Conservation (phyloP, 2,797 vertebrate species). For the Peromyscus aztecus region DNA sequence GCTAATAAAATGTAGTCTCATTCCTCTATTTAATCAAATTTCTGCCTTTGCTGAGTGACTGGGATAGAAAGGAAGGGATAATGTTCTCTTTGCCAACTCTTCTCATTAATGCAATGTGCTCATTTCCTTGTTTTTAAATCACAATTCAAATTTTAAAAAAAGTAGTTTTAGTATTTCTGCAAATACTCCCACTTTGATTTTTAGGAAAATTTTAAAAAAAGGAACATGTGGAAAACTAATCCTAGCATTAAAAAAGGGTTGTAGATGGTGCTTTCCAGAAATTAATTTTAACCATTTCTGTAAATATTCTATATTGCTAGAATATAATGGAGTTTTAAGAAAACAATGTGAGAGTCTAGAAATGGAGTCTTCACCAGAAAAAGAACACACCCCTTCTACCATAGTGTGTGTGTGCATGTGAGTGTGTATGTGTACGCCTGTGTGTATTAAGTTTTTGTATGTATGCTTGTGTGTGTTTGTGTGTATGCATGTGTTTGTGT, state of each 20-base stretch:
- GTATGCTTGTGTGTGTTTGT: neutral
- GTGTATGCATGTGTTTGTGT: neutral
- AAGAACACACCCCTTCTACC: slow-evolving; percentile 46
- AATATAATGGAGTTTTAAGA: slow-evolving; percentile 70
- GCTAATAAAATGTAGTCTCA: slow-evolving; percentile 46
- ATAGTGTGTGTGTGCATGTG: neutral
- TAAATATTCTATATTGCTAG: slow-evolving; percentile 84
- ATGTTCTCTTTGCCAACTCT: slow-evolving; percentile 82
- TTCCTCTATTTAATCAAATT: slow-evolving; percentile 81
- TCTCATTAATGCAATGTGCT: slow-evolving; percentile 81
- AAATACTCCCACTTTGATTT: slow-evolving; percentile 63
- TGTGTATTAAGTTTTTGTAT: neutral
- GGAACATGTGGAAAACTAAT: slow-evolving; percentile 66
- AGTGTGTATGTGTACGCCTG: neutral
- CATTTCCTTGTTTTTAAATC: slow-evolving; percentile 80
- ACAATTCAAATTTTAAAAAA: slow-evolving; percentile 79
- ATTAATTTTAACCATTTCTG: slow-evolving; percentile 83
- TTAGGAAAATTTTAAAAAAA: slow-evolving; percentile 37
- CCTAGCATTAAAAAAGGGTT: slow-evolving; percentile 76
- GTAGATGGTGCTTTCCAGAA: slow-evolving; percentile 79
- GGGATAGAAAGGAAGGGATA: slow-evolving; percentile 70
- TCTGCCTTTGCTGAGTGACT: slow-evolving; percentile 56
- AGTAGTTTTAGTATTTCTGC: slow-evolving; percentile 67
- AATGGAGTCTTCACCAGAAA: slow-evolving; percentile 45
- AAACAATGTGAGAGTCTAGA: slow-evolving; percentile 22